Conservation (phyloP, 2,113 vertebrate species). For the Casuarius casuarius region DNA sequence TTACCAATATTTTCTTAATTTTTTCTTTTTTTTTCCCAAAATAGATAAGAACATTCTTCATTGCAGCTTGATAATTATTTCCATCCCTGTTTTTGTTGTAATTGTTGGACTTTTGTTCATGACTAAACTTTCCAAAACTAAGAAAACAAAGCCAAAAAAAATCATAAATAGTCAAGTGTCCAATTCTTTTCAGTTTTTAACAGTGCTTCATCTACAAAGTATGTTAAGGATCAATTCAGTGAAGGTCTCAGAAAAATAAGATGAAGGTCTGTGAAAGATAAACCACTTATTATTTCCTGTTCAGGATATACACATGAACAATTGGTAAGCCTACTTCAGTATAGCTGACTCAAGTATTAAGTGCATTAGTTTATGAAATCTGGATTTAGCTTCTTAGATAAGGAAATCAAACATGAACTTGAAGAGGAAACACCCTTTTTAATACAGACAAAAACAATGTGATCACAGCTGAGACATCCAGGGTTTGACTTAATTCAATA, state of each 20-base stretch:
- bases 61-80: constrained; percentile 13
- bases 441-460: neutral
- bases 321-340: neutral
- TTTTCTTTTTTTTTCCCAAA: neutral
- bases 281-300: neutral
- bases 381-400: neutral
- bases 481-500: constrained; percentile 8
- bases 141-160: neutral
- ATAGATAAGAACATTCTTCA: neutral
- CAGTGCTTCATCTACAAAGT: neutral
- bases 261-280: neutral
- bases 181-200: constrained; percentile 1
- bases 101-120: neutral
- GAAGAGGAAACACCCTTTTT: neutral
- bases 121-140: neutral
- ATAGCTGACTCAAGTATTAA: neutral
- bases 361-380: neutral
- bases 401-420: constrained; percentile 11
- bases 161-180: neutral
- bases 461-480: neutral
- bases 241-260: neutral
- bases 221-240: neutral
- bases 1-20: neutral
- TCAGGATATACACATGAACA: neutral
- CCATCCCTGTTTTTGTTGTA: neutral